These are phyloP conservation scores for Clepsis dumicolana DNA, from an alignment of 2,888 invertebrate species.

Conservation along the genomic window DNA sequence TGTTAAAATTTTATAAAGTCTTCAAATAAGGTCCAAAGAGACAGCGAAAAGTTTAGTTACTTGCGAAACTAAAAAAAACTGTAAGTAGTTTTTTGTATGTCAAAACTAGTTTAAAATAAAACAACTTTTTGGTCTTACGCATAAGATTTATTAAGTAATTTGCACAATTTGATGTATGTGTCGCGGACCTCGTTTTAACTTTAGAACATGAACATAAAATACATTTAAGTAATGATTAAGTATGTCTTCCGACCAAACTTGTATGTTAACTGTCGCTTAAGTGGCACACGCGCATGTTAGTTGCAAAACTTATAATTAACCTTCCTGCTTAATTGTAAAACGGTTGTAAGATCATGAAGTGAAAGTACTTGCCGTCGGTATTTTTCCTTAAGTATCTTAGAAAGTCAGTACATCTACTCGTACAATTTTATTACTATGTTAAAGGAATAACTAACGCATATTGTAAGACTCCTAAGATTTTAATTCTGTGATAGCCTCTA, in stretches of 20 bases:
- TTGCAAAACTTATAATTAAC: constrained; percentile 36
- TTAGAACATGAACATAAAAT: background rate
- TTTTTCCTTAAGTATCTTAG: background rate
- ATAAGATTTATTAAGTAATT: constrained; percentile 1
- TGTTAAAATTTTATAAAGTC: too few relatives aligned
- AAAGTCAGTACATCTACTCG: background rate
- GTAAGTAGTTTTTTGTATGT: background rate
- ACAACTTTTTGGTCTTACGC: background rate
- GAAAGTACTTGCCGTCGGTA: constrained; percentile 1
- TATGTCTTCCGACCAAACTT: constrained; percentile 23
- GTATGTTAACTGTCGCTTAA: constrained; percentile 11
- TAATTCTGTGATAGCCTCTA: too few relatives aligned
- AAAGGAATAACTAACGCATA: too few relatives aligned
- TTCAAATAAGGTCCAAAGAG: too few relatives aligned
- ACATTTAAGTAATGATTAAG: constrained; percentile 3
- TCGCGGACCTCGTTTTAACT: background rate
- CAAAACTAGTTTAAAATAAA: background rate
- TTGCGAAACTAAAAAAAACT: too few relatives aligned
- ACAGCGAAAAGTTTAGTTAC: too few relatives aligned
- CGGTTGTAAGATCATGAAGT: background rate
- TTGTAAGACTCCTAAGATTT: too few relatives aligned
- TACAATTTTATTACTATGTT: too few relatives aligned
- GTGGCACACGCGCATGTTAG: constrained; percentile 12
- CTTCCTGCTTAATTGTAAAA: background rate
- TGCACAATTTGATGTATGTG: background rate